Evolutionary conservation across 2,888 invertebrate genomes (phyloP), one percentile per base, ranked within the genome.

Genomic region (Melipona beecheii): DNA sequence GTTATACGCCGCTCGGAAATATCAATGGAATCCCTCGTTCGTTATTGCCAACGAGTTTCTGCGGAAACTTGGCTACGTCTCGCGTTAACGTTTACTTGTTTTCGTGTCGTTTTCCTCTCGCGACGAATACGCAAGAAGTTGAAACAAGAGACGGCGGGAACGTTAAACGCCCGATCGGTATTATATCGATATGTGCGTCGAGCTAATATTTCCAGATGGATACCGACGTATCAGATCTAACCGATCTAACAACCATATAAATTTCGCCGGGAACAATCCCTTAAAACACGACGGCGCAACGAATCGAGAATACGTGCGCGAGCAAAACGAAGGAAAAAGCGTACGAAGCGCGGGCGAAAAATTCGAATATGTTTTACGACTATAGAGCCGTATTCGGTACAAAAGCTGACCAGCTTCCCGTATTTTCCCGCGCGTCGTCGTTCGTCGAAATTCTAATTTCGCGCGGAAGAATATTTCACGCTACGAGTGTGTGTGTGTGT

Each of bases 381-480:
- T 52, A 13, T 43, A 56, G 66, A 56, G 49, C 52, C 49, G 56
- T 54, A n/a, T n/a, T n/a, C 54, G n/a, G 56, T 66, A 83, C 72
- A 72, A 76, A 83, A 76, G 83, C 49, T n/a, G n/a, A 27, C 19
- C 19, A 50, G 83, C 49, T 52, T 65, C 72, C 76, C 83, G 83
- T 83, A 77, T 77, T 74, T 83, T 76, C 31, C 68, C 62, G 56
- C 24, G 52, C 70, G 50, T 56, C 62, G 62, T 68, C 76, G 83
- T 73, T 72, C 66, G 83, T 71, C 71, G 84, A 78, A 84, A 84
- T 84, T 84, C 84, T 75, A 84, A 84, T 79, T 84, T 84, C 75
- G 58, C 72, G 73, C 60, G 54, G 19, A 69, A 78, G 64, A 75
- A 78, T 75, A 84, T 75, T 84, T 84, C 79, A 78, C 71, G 71